A percentile compares a stretch with the other conserved stretches of the same genome.
Conservation (phyloP, 2,797 vertebrate genomes). For the Knipowitschia caucasica region DNA sequence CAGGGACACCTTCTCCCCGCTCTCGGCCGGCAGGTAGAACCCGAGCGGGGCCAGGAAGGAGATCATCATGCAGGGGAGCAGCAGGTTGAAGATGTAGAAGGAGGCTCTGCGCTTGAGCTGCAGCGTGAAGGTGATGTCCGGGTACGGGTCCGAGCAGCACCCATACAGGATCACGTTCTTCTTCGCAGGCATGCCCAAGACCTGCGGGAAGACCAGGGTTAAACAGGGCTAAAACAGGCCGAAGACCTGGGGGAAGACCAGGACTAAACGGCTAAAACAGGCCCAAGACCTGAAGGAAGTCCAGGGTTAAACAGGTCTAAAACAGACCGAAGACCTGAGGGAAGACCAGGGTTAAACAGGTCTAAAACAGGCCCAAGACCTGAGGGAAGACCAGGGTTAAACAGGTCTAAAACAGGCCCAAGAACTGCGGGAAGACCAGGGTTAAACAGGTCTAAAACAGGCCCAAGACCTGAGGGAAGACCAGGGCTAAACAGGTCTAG, state of each 20-base stretch:
- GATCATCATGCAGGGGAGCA: constrained; percentile 89
- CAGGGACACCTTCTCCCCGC: constrained; percentile 88
- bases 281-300: no score
- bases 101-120: constrained; percentile 83
- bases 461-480: background rate
- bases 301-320: no score
- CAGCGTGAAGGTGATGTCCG: constrained; percentile 87
- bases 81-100: constrained; percentile 91
- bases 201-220: background rate
- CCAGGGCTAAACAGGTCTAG: background rate
- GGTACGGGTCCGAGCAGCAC: constrained; percentile 91
- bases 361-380: constrained; percentile 44
- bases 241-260: no score
- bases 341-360: fast-evolving
- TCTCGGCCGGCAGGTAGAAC: constrained; percentile 89
- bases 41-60: constrained; percentile 87
- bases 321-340: no score
- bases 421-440: background rate
- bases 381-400: constrained; percentile 4
- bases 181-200: constrained; percentile 84
- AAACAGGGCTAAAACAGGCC: background rate
- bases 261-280: no score
- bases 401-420: background rate
- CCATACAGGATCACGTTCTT: constrained; percentile 85
- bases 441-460: background rate